Conservation (phyloP, 2,888 invertebrate genomes). For the Apamea anceps region DNA sequence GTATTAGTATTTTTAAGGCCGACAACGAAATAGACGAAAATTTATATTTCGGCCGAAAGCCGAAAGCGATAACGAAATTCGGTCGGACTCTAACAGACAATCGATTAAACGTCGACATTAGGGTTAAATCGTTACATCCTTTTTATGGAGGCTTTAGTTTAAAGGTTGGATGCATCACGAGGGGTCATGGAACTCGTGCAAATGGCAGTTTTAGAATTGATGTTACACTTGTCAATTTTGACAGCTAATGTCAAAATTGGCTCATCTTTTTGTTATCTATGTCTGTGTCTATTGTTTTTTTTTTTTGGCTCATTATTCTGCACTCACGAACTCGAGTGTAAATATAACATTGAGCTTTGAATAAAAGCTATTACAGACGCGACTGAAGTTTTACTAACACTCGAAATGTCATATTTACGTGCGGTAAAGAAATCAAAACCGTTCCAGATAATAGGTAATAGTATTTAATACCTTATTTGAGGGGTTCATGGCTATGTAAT, state of each 20-base stretch:
- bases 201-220: conserved; percentile 1
- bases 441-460: not conserved
- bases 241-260: conserved; percentile 33
- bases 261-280: not conserved
- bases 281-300: not conserved
- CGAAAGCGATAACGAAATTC: not conserved
- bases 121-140: conserved; percentile 60
- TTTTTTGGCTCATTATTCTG: conserved; percentile 1
- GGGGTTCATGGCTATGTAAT: not conserved
- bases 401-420: not conserved
- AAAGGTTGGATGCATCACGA: conserved; percentile 62
- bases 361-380: not conserved
- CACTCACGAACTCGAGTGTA: not conserved
- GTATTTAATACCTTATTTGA: not conserved
- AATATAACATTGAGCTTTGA: not conserved
- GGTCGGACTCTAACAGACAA: conserved; percentile 26
- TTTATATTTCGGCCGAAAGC: not conserved
- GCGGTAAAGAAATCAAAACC: not conserved
- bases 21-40: not conserved
- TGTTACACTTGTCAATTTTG: conserved; percentile 46
- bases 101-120: conserved; percentile 55
- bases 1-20: not conserved
- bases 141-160: conserved; percentile 42
- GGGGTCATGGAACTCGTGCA: conserved; percentile 34
- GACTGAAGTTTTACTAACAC: not conserved